phyloP scores from a whole-genome alignment of 2,113 vertebrate genomes.

The Embiotoca jacksoni region DNA sequence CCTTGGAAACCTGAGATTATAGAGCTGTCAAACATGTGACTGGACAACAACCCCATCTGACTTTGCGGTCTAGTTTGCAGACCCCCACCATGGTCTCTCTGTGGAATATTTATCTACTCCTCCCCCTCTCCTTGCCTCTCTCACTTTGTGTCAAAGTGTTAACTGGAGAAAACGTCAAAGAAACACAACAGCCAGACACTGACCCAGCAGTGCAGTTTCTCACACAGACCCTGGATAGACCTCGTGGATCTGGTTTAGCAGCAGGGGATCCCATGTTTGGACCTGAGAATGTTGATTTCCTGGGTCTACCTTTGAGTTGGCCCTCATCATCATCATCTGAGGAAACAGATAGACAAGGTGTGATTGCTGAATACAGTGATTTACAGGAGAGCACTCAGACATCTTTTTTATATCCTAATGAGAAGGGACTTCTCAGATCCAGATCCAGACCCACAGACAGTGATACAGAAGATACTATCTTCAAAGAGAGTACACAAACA shows the following conservation, averaged over 20 bases:
- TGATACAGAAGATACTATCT: constrained; percentile 8
- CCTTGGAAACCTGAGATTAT: constrained; percentile 24
- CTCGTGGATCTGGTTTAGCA: constrained; percentile 18
- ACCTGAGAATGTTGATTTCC: constrained; percentile 38
- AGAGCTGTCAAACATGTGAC: constrained; percentile 52
- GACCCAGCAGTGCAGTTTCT: constrained; percentile 17
- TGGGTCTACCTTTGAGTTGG: constrained; percentile 47
- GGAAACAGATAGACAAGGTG: constrained; percentile 65
- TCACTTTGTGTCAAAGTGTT: constrained; percentile 31
- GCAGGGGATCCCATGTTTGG: constrained; percentile 15
- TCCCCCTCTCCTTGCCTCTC: constrained; percentile 52
- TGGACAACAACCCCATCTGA: constrained; percentile 51
- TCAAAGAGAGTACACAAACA: constrained; percentile 13
- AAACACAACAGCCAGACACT: constrained; percentile 36
- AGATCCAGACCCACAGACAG: constrained; percentile 19
- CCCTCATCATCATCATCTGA: constrained; percentile 46
- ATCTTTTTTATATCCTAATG: constrained; percentile 21
- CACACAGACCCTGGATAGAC: constrained; percentile 25
- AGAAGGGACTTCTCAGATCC: constrained; percentile 9
- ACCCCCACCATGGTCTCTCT: constrained; percentile 66
- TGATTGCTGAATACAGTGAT: constrained; percentile 75
- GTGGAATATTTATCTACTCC: constrained; percentile 64
- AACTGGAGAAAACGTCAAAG: constrained; percentile 43
- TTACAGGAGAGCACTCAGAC: constrained; percentile 44
- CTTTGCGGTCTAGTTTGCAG: constrained; percentile 33